A percentile compares a stretch with the other conserved stretches of the same genome.
Evolutionary conservation across 2,113 vertebrate genomes (phyloP).

Genomic region (Phycodurus eques): DNA sequence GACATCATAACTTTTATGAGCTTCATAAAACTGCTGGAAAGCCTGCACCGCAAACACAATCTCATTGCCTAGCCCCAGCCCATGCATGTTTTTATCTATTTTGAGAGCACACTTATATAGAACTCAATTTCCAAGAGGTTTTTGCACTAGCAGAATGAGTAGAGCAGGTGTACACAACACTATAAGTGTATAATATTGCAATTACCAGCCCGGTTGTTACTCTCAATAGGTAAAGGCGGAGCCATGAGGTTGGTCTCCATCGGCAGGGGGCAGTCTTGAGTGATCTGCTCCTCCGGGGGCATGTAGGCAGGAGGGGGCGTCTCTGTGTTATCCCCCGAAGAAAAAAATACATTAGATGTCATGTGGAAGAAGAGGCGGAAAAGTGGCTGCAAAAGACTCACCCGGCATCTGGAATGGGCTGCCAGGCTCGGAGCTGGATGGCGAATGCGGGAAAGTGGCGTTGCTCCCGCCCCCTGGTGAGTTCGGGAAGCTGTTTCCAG

Average conservation of each 20-base stretch:
- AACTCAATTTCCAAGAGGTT: background rate
- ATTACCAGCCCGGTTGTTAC: constrained; percentile 86
- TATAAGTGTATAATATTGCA: background rate
- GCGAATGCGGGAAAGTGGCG: constrained; percentile 91
- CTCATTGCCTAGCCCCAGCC: background rate
- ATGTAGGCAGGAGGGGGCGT: constrained; percentile 96
- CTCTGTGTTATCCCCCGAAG: constrained; percentile 71
- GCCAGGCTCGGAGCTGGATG: constrained; percentile 91
- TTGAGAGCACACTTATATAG: background rate
- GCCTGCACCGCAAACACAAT: background rate
- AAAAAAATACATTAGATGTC: constrained; percentile 23
- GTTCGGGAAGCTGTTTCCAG: constrained; percentile 88
- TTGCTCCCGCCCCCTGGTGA: constrained; percentile 89
- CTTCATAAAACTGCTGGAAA: background rate
- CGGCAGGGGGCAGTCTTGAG: constrained; percentile 92
- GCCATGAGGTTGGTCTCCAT: constrained; percentile 96
- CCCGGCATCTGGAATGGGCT: constrained; percentile 99
- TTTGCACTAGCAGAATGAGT: background rate
- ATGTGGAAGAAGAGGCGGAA: background rate
- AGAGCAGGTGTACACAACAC: background rate
- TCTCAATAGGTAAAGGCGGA: constrained; percentile 80
- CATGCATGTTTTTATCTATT: background rate
- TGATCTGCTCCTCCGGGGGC: constrained; percentile 94
- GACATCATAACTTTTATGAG: background rate
- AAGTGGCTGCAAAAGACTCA: constrained; percentile 43